Evolutionary conservation across 2,113 vertebrate genomes (phyloP), one percentile per base, ranked within the genome.

Genomic region (Tiliqua scincoides): DNA sequence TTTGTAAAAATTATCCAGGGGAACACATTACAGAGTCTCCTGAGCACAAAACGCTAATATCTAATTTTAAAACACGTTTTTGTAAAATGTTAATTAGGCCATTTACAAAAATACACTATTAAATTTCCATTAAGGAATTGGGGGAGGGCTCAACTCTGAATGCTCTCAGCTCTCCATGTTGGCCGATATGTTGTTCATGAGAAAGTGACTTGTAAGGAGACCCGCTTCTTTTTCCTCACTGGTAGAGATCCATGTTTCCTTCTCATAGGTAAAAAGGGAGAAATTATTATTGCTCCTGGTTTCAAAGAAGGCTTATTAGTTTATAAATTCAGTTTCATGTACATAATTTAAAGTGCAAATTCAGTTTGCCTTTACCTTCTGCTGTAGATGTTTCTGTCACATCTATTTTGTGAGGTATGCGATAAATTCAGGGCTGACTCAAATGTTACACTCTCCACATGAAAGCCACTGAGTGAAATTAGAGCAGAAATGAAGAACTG

Each of bases 81-180:
- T 87, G 11, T 79, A 92, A 87, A 90, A 92, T 91, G 70, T 85
- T 94, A 79, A 92, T 93, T 92, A 86, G 88, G 80, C 87, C 23
- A 86, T 91, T 86, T 93, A 85, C 68, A 86, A 91, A 91, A 93
- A 76, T 83, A 85, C 57, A 87, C 7, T 86, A 86, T 90, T 87
- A 94, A 92, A 95, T 86, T 81, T 78, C 65, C 40, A 79, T 87
- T 93, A 87, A 70, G 68, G 30, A 88, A 86, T 85, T 37, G 23
- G 30, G 37, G 73, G 25, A 32, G 14, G 32, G 25, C 25, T 81
- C 84, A 57, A 40, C 43, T 63, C 54, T 18, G 1, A 52, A 32
- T 79, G 23, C 79, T 18, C 67, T 81, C n/a, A n/a, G n/a, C n/a
- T n/a, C n/a, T n/a, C n/a, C n/a, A 1, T 17, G 88, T 27, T 79